Conservation (phyloP, 2,113 vertebrate species). For the Alexandromys fortis region DNA sequence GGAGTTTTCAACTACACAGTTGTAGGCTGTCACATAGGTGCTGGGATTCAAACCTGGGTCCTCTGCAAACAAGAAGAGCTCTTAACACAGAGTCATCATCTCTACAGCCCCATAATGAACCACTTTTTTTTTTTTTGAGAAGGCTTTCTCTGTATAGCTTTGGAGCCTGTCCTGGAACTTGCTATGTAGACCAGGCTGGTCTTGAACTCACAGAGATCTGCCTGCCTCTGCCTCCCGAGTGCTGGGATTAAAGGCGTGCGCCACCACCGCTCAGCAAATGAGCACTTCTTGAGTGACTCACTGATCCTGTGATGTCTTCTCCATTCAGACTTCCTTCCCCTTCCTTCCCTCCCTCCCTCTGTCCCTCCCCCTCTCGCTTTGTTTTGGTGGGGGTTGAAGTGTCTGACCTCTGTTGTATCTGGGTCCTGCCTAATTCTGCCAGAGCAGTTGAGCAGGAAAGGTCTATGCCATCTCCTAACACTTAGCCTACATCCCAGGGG, state of each 20-base stretch:
- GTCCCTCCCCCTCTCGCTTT: not conserved
- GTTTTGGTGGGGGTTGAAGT: not conserved
- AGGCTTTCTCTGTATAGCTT: too few species aligned
- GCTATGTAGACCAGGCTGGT: too few species aligned
- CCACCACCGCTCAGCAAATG: not conserved
- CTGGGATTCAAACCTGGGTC: not conserved
- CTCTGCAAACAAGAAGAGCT: not conserved
- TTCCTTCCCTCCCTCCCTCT: too few species aligned
- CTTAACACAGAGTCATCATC: not conserved
- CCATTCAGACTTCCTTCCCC: not conserved
- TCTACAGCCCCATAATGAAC: too few species aligned
- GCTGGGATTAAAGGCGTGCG: too few species aligned
- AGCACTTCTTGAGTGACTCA: not conserved
- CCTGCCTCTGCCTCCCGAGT: too few species aligned
- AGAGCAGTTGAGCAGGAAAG: not conserved
- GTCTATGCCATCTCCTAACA: not conserved
- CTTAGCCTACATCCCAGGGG: not conserved
- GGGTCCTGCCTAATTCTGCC: not conserved
- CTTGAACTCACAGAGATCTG: too few species aligned
- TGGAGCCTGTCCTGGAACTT: too few species aligned
- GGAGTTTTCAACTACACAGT: not conserved
- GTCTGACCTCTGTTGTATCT: not conserved
- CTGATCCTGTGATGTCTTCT: not conserved
- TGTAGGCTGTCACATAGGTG: not conserved
- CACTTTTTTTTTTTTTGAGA: too few species aligned